Evolutionary conservation across 2,797 vertebrate species (phyloP).

Genomic region (Acanthiza pusilla): DNA sequence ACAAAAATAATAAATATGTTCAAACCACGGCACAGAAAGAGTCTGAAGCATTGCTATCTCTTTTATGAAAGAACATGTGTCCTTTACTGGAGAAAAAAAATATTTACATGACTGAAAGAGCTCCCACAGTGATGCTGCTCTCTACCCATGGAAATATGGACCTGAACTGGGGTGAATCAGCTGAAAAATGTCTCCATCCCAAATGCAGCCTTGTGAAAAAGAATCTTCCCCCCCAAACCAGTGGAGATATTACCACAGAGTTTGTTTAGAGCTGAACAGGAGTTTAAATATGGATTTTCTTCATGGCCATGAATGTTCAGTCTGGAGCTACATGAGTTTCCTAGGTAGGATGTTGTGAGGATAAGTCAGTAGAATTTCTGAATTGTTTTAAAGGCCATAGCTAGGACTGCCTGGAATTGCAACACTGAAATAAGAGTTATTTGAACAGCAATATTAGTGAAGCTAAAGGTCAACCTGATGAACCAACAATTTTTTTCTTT

Average conservation of each 20-base stretch:
- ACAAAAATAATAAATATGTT: not conserved
- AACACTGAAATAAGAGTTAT: not conserved
- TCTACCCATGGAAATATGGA: not conserved
- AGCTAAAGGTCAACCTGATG: not conserved
- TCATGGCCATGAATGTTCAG: not conserved
- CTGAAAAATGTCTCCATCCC: not conserved
- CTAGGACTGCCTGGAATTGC: not conserved
- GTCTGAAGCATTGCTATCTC: not conserved
- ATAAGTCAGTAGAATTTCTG: not conserved
- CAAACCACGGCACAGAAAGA: not conserved
- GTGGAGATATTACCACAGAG: not conserved
- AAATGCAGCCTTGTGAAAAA: not conserved
- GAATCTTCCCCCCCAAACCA: rapidly evolving
- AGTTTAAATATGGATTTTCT: not conserved
- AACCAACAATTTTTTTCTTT: not conserved
- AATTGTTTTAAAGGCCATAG: not conserved
- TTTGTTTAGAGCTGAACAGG: not conserved
- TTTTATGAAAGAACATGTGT: not conserved
- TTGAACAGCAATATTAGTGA: not conserved
- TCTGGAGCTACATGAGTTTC: not conserved
- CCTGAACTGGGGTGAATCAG: not conserved
- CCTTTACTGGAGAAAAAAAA: not conserved
- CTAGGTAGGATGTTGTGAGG: not conserved
- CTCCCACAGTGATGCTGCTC: not conserved
- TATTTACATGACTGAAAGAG: not conserved